Evolutionary conservation across 2,888 invertebrate species (phyloP).

Genomic region (Drosophila imparisetae): DNA sequence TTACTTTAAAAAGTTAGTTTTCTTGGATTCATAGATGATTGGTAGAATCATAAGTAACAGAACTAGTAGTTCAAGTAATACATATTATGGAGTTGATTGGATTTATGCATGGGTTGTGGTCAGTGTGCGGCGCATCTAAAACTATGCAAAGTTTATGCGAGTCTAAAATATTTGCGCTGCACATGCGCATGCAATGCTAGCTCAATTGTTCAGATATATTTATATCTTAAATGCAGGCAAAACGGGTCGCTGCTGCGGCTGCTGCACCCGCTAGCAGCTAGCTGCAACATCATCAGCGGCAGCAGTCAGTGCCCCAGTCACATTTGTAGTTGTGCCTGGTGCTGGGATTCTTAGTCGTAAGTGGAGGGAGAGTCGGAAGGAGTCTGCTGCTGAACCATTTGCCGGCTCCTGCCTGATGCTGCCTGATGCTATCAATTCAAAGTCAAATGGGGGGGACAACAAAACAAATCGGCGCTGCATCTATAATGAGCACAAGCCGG

Average conservation of each 20-base stretch:
- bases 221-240: conserved; percentile 75
- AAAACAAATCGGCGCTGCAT: conserved; percentile 83
- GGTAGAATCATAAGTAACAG: neutral
- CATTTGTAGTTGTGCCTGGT: conserved; percentile 34
- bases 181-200: conserved; percentile 75
- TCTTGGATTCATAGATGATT: neutral
- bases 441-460: conserved; percentile 83
- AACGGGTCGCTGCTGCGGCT: conserved; percentile 43
- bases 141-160: conserved; percentile 82
- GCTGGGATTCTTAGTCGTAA: conserved; percentile 10
- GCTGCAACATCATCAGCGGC: conserved; percentile 4
- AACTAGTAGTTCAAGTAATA: neutral
- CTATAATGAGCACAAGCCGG: conserved; percentile 75
- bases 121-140: conserved; percentile 61
- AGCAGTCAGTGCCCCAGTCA: conserved; percentile 9
- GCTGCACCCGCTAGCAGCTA: conserved; percentile 53
- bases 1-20: neutral
- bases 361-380: conserved; percentile 11
- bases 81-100: neutral
- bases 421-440: conserved; percentile 82
- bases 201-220: conserved; percentile 79
- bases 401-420: conserved; percentile 39
- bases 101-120: neutral
- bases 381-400: conserved; percentile 29
- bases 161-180: conserved; percentile 71